Percentiles rank a stretch among this genome's conserved stretches.
Evolutionary conservation across 2,888 invertebrate genomes (phyloP).

Genomic region (Ditula angustiorana): DNA sequence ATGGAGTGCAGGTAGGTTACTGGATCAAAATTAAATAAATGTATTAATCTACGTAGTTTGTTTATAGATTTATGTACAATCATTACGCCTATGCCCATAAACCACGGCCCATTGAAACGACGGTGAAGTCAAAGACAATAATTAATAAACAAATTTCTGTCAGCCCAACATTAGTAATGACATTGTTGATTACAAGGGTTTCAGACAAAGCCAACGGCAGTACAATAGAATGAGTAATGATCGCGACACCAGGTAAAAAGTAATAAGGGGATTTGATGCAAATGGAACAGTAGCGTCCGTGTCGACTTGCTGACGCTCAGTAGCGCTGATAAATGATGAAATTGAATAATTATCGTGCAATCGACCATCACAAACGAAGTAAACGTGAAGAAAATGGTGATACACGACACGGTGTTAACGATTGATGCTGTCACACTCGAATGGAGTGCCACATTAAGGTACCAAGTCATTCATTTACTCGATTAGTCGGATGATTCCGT

Average conservation of each 20-base stretch:
- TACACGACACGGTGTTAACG: slow-evolving; percentile 39
- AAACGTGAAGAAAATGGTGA: slow-evolving; percentile 58
- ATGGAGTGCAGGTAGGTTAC: too few relatives aligned
- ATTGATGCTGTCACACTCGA: not conserved
- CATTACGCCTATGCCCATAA: slow-evolving; percentile 4
- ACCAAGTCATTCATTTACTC: not conserved
- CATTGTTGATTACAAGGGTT: slow-evolving; percentile 56
- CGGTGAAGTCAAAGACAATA: slow-evolving; percentile 44
- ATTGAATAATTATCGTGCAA: slow-evolving; percentile 79
- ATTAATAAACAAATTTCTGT: slow-evolving; percentile 49
- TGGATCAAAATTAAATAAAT: too few relatives aligned
- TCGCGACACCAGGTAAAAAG: slow-evolving; percentile 77
- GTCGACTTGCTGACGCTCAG: slow-evolving; percentile 78
- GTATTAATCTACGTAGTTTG: not conserved
- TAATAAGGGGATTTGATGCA: slow-evolving; percentile 70
- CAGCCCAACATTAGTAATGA: slow-evolving; percentile 55
- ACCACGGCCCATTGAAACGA: slow-evolving; percentile 25
- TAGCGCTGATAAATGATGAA: slow-evolving; percentile 78
- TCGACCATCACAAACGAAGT: slow-evolving; percentile 61
- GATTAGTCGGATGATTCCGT: not conserved
- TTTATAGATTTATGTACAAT: slow-evolving; percentile 43
- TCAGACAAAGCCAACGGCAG: slow-evolving; percentile 59
- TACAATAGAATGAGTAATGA: slow-evolving; percentile 79
- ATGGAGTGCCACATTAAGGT: not conserved
- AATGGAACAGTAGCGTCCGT: slow-evolving; percentile 41